These are phyloP conservation scores for Eidolon helvum DNA, from an alignment of 2,113 vertebrate species.

Conservation along the genomic window DNA sequence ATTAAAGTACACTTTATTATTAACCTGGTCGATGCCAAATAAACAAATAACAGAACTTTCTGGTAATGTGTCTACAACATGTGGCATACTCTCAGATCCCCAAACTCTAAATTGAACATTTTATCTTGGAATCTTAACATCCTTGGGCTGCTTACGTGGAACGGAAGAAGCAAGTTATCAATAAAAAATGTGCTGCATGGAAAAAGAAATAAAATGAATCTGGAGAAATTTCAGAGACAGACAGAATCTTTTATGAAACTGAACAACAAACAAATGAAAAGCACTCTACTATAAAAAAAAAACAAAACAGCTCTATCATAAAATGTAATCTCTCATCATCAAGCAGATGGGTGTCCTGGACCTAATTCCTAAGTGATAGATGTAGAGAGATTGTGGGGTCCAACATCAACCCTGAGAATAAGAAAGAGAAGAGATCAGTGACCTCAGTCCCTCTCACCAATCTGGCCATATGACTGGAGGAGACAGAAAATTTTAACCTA, in stretches of 20 bases:
- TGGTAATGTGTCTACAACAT: constrained; percentile 38
- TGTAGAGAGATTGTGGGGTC: background rate
- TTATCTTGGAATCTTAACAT: constrained; percentile 61
- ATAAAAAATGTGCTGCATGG: background rate
- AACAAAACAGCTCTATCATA: background rate
- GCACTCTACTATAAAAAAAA: background rate
- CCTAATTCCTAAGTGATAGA: background rate
- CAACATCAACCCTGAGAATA: background rate
- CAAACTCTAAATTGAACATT: constrained; percentile 11
- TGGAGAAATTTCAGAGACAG: constrained; percentile 60
- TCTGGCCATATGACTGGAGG: background rate
- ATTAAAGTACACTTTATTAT: constrained; percentile 45
- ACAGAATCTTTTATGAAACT: constrained; percentile 21
- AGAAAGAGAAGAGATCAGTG: background rate
- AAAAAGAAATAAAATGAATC: constrained; percentile 65
- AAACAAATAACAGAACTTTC: constrained; percentile 62
- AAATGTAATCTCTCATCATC: constrained; percentile 6
- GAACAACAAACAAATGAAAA: constrained; percentile 59
- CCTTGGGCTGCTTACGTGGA: background rate
- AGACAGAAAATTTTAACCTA: background rate
- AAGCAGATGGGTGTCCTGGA: background rate
- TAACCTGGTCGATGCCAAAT: constrained; percentile 16
- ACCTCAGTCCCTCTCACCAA: background rate
- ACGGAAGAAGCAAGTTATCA: constrained; percentile 42
- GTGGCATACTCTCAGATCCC: constrained; percentile 40